phyloP scores from a whole-genome alignment of 2,113 vertebrate genomes.

The Psophia crepitans region DNA sequence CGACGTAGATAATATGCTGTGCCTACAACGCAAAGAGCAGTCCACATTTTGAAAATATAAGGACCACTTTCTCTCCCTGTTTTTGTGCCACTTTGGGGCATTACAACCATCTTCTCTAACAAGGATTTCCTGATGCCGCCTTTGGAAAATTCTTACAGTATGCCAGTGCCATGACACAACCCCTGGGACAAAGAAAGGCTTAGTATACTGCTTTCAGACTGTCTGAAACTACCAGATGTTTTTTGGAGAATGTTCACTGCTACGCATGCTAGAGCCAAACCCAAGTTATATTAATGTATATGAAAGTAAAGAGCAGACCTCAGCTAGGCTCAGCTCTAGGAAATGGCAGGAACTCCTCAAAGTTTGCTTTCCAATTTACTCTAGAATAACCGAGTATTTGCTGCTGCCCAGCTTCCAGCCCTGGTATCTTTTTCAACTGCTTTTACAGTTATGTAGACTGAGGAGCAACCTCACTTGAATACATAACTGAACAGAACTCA shows the following conservation, averaged over 20 bases:
- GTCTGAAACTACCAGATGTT: background rate
- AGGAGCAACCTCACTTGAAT: background rate
- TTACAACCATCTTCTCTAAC: background rate
- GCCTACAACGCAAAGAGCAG: background rate
- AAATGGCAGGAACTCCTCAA: background rate
- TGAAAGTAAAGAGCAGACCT: background rate
- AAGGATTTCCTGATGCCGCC: background rate
- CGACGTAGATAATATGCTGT: too few species aligned
- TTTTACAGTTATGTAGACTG: background rate
- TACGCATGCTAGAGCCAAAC: background rate
- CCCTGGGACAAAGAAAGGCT: background rate
- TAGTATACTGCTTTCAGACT: background rate
- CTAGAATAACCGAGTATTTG: background rate
- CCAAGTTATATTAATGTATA: background rate
- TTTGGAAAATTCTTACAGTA: background rate
- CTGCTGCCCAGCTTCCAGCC: background rate
- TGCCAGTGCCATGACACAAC: background rate
- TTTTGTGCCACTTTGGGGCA: background rate
- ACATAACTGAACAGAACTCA: background rate
- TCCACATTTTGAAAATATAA: background rate
- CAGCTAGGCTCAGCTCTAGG: background rate
- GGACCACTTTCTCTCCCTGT: rapidly evolving
- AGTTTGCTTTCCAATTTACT: background rate
- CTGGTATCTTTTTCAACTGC: background rate
- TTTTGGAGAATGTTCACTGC: background rate